Evolutionary conservation across 2,888 invertebrate genomes (phyloP).

Genomic region (Biston betularia): DNA sequence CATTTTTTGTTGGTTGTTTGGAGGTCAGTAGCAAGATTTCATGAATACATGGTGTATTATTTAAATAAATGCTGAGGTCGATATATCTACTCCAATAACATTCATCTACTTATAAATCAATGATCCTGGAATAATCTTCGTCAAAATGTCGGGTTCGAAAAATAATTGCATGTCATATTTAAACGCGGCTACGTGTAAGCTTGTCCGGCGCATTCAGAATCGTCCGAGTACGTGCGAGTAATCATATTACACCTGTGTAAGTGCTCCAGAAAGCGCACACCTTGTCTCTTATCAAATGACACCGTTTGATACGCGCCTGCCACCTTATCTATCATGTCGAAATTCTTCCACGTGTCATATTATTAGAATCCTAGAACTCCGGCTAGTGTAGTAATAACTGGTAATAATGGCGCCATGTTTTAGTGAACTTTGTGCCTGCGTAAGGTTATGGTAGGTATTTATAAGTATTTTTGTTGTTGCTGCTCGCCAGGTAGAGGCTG

Average conservation of each 20-base stretch:
- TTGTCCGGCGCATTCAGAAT: conserved; percentile 1
- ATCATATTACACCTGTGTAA: conserved; percentile 51
- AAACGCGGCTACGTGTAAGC: not conserved
- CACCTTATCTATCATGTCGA: conserved; percentile 83
- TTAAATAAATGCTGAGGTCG: no score
- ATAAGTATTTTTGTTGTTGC: no score
- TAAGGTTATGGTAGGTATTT: not conserved
- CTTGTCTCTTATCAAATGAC: conserved; percentile 82
- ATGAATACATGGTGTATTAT: no score
- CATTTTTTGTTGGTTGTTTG: no score
- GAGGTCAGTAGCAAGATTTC: no score
- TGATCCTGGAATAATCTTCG: no score
- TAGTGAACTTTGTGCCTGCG: not conserved
- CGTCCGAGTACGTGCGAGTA: not conserved
- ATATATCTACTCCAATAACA: no score
- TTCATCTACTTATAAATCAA: no score
- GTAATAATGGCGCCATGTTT: conserved; percentile 3
- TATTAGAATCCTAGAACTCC: conserved; percentile 56
- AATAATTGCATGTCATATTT: no score
- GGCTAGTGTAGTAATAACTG: conserved; percentile 1
- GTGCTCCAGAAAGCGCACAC: conserved; percentile 76
- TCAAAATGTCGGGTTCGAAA: no score
- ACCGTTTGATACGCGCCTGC: conserved; percentile 82
- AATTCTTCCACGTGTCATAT: conserved; percentile 81
- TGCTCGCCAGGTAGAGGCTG: conserved; percentile 5